Evolutionary conservation across 2,113 vertebrate species (phyloP), one percentile per base, ranked within the genome.

Genomic region (Lampris megalopsis): DNA sequence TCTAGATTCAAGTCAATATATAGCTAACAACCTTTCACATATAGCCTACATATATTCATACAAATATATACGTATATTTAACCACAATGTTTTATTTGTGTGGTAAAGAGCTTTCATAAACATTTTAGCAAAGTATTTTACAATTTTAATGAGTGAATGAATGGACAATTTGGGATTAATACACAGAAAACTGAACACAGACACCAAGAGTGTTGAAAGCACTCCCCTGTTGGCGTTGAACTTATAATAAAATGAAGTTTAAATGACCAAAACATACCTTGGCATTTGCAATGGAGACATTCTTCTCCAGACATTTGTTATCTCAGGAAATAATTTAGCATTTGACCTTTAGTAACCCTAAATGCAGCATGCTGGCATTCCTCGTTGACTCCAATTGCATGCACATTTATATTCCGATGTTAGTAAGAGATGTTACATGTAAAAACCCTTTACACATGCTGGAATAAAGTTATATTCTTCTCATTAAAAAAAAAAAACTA

Each of bases 241-340:
- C 75, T 84, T 68, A 50, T 79, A 77, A 79, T 81, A 68, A 73
- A 79, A 74, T 58, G 62, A 74, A 68, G 43, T 41, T 48, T 10
- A 68, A 70, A 70, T 54, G 73, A 64, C 67, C 57, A 60, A 77
- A 43, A 49, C 43, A 58, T 74, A 8, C 37, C 13, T 56, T 77
- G 79, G 84, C 79, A 82, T 84, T 84, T 84, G 3, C 13, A 43
- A 74, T 63, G 40, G 9, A 58, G 52, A 61, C 63, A 73, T 73
- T 76, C 52, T 48, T 71, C 69, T 40, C 49, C 49, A 48, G 56
- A 43, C 71, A 50, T 58, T 9, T 69, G 2, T 60, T 57, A 59
- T 36, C 58, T 65, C 57, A 77, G 53, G 38, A 9, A 6, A 3
- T 47, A 49, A 67, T 82, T 79, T 56, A 77, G 54, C 66, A 71